Percentiles rank a stretch among this genome's conserved stretches.
These are phyloP conservation scores for Mythimna pallens DNA, from an alignment of 2,888 invertebrate species.

Conservation along the genomic window DNA sequence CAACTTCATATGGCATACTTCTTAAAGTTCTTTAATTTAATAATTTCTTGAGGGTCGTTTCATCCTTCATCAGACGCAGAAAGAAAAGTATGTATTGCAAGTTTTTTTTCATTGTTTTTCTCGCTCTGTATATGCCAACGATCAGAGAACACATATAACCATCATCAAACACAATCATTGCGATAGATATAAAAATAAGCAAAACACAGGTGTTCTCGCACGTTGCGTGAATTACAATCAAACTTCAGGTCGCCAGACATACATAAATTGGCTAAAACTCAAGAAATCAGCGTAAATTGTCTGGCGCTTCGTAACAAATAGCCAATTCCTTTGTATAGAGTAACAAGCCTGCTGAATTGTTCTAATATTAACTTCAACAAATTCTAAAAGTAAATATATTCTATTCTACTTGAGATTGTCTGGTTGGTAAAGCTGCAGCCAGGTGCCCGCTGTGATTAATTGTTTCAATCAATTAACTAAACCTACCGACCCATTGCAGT, in stretches of 20 bases:
- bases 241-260: slow-evolving; percentile 26
- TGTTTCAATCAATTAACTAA: slow-evolving; percentile 43
- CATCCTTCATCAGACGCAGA: too few relatives aligned
- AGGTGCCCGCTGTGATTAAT: slow-evolving; percentile 49
- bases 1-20: background rate
- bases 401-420: slow-evolving; percentile 32
- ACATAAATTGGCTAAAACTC: slow-evolving; percentile 51
- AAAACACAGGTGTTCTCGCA: slow-evolving; percentile 15
- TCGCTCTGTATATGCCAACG: background rate
- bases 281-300: slow-evolving; percentile 51
- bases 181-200: background rate
- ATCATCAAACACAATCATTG: background rate
- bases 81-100: background rate
- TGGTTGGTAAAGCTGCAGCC: slow-evolving; percentile 39
- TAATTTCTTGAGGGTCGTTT: background rate
- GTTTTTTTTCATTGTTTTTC: background rate
- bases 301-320: slow-evolving; percentile 27
- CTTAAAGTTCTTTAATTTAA: slow-evolving; percentile 1
- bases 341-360: slow-evolving; percentile 23
- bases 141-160: background rate
- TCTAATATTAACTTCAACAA: slow-evolving; percentile 33
- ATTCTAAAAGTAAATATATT: slow-evolving; percentile 45
- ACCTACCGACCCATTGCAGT: slow-evolving; percentile 33
- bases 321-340: slow-evolving; percentile 8
- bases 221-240: slow-evolving; percentile 33